phyloP scores from a whole-genome alignment of 2,888 invertebrate species.

The Sylvicola cinctus region DNA sequence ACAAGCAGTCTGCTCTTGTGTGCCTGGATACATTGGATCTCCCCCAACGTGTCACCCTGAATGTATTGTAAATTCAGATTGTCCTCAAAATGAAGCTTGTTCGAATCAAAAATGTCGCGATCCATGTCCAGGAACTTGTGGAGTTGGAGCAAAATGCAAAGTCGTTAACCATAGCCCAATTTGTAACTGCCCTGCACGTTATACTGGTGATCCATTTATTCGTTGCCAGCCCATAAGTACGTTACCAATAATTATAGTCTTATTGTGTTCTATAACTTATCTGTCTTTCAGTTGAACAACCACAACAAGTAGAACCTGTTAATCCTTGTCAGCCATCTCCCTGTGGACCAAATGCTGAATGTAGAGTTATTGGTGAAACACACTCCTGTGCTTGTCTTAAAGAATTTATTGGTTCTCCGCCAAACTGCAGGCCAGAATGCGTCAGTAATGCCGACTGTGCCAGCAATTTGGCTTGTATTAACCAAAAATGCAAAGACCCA shows the following conservation, averaged over 20 bases:
- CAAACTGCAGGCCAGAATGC: conserved; percentile 47
- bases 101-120: conserved; percentile 46
- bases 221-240: conserved; percentile 33
- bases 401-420: conserved; percentile 41
- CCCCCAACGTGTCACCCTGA: conserved; percentile 52
- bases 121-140: conserved; percentile 55
- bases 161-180: conserved; percentile 59
- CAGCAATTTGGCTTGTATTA: conserved; percentile 39
- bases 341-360: conserved; percentile 41
- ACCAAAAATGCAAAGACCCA: conserved; percentile 42
- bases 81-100: conserved; percentile 48
- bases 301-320: conserved; percentile 13
- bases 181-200: conserved; percentile 41
- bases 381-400: conserved; percentile 37
- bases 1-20: conserved; percentile 50
- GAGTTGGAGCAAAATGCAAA: conserved; percentile 47
- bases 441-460: conserved; percentile 43
- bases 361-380: conserved; percentile 31
- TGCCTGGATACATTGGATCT: conserved; percentile 37
- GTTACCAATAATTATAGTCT: conserved; percentile 32
- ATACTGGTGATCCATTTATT: conserved; percentile 44
- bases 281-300: conserved; percentile 17
- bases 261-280: not conserved
- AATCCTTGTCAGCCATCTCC: conserved; percentile 47
- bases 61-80: conserved; percentile 50